These are phyloP conservation scores for Chroicocephalus ridibundus DNA, from an alignment of 2,113 vertebrate genomes.

Conservation along the genomic window DNA sequence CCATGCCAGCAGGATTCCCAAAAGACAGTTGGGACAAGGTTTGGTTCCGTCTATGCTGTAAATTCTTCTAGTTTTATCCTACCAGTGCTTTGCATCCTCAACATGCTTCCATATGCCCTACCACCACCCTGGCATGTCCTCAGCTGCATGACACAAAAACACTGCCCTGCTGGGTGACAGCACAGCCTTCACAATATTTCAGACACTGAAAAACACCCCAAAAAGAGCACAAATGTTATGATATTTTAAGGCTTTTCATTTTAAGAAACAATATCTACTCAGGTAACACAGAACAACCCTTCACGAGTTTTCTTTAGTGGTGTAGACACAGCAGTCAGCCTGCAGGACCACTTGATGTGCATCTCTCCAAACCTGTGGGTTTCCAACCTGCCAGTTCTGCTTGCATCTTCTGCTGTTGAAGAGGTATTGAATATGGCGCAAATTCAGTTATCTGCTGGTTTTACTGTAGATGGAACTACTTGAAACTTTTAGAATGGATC, in stretches of 20 bases:
- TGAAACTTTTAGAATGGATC: not conserved
- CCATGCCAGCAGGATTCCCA: not conserved
- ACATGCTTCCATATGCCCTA: not conserved
- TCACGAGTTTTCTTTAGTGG: not conserved
- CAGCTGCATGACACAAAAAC: not conserved
- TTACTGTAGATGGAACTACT: not conserved
- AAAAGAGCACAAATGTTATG: not conserved
- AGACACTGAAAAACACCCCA: not conserved
- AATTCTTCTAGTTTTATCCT: not conserved
- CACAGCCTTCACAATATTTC: not conserved
- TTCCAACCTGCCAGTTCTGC: not conserved
- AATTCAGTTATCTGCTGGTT: not conserved
- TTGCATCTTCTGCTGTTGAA: not conserved
- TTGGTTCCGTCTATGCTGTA: not conserved
- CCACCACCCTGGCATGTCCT: too few relatives aligned
- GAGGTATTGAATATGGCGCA: not conserved
- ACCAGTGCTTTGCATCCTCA: not conserved
- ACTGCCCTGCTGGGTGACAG: accelerated
- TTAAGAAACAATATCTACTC: not conserved
- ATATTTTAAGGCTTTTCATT: not conserved
- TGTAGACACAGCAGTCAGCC: not conserved
- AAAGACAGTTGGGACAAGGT: not conserved
- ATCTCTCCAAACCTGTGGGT: not conserved
- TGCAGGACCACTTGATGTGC: accelerated
- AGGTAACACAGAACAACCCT: not conserved